phyloP scores from a whole-genome alignment of 2,797 vertebrate species.

The Muscicapa comitata region DNA sequence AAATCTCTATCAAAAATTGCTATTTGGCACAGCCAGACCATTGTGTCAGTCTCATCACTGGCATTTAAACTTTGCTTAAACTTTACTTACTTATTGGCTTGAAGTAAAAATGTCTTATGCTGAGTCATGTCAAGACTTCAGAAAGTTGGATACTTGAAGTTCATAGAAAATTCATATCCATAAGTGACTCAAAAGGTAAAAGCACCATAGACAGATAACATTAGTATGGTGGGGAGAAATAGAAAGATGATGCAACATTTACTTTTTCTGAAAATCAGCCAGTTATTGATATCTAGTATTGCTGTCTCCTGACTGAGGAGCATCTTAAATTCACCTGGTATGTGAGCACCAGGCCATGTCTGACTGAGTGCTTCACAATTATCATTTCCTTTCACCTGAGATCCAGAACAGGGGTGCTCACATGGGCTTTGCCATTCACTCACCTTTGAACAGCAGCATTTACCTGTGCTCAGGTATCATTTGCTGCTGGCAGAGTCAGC shows the following conservation, averaged over 20 bases:
- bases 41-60: neutral
- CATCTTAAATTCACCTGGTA: neutral
- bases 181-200: neutral
- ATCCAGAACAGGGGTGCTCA: neutral
- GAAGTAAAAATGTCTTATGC: neutral
- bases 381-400: neutral
- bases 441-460: neutral
- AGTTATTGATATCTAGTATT: neutral
- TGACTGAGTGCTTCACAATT: neutral
- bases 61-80: neutral
- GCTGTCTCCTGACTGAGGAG: fast-evolving
- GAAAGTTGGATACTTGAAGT: neutral
- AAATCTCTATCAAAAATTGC: neutral
- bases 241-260: neutral
- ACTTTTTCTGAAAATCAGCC: neutral
- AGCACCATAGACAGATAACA: neutral
- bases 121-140: neutral
- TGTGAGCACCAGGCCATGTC: neutral
- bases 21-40: neutral
- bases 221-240: neutral
- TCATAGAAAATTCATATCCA: neutral
- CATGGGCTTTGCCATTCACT: neutral
- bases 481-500: neutral
- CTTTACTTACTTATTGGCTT: neutral
- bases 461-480: neutral